phyloP scores from a whole-genome alignment of 2,888 invertebrate species.

The Drosophila basisetae region DNA sequence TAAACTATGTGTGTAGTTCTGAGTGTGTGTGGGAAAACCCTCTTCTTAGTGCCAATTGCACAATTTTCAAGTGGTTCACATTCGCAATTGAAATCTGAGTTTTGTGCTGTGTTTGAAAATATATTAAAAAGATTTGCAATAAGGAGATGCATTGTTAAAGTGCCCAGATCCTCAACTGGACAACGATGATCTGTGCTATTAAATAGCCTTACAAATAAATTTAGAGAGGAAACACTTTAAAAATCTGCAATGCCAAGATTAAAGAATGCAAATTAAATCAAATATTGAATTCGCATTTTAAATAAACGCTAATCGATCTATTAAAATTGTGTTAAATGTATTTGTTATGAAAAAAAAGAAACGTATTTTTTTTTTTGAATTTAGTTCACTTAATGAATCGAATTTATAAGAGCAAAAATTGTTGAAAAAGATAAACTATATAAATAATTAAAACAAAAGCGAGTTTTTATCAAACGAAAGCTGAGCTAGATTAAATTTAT shows the following conservation, averaged over 20 bases:
- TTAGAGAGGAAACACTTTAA: neutral
- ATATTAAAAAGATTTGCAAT: neutral
- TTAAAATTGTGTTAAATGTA: neutral
- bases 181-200: neutral
- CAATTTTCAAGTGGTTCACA: neutral
- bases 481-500: neutral
- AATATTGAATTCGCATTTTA: neutral
- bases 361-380: neutral
- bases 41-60: neutral
- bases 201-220: neutral
- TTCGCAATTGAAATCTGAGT: neutral
- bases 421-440: neutral
- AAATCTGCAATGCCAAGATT: neutral
- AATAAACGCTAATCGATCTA: no score
- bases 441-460: neutral
- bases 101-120: neutral
- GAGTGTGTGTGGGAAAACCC: neutral
- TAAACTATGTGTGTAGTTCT: neutral
- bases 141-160: neutral
- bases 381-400: neutral
- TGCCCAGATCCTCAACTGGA: neutral
- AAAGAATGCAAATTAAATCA: neutral
- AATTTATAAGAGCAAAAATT: neutral
- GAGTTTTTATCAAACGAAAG: neutral
- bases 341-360: neutral